These are phyloP conservation scores for Paramormyrops kingsleyae DNA, from an alignment of 2,113 vertebrate species.

Conservation along the genomic window DNA sequence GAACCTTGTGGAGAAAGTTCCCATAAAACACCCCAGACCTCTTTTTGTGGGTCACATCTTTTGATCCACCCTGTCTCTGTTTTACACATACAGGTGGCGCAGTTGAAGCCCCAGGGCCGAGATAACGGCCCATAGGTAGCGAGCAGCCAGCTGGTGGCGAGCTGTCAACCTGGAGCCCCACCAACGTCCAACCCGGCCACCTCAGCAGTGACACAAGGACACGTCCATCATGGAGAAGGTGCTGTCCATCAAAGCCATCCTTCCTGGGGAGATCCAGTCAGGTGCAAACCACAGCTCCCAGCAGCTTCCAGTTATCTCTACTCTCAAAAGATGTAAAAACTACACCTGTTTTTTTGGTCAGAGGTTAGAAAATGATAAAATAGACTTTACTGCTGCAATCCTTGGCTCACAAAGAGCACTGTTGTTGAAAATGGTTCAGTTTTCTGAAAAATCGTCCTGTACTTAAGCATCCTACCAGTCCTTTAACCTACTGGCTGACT, in stretches of 20 bases:
- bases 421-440: not conserved
- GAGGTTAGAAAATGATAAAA: not conserved
- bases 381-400: not conserved
- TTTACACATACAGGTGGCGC: not conserved
- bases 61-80: not conserved
- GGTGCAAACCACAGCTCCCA: not conserved
- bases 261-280: not conserved
- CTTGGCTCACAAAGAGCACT: not conserved
- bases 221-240: not conserved
- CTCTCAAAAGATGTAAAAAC: not conserved
- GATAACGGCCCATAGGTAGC: not conserved
- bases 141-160: not conserved
- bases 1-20: not conserved
- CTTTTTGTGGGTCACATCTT: not conserved
- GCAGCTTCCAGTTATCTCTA: not conserved
- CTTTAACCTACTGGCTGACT: not conserved
- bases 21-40: not conserved
- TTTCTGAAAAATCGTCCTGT: not conserved
- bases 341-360: not conserved
- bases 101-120: not conserved
- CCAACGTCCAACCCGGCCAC: not conserved
- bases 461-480: not conserved
- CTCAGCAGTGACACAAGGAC: not conserved
- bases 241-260: not conserved
- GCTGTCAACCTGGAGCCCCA: not conserved